Percentiles rank a stretch among this genome's conserved stretches.
phyloP scores from a whole-genome alignment of 2,113 vertebrate species.

The Notothenia rossii region DNA sequence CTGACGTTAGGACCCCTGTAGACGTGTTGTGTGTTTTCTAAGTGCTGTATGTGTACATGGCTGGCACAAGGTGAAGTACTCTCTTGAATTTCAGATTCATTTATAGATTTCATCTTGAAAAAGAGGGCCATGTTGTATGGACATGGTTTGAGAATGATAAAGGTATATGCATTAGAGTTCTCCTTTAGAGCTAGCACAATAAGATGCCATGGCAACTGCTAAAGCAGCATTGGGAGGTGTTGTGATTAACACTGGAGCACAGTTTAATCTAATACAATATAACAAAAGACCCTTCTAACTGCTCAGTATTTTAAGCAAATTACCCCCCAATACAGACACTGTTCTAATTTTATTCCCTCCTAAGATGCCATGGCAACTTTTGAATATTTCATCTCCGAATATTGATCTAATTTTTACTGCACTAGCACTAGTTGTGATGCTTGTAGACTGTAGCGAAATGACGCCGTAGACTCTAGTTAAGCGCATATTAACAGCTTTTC shows the following conservation, averaged over 20 bases:
- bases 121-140: conserved; percentile 86
- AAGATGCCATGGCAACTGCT: conserved; percentile 87
- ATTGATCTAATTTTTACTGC: conserved; percentile 61
- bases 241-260: conserved; percentile 72
- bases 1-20: conserved; percentile 72
- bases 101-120: conserved; percentile 87
- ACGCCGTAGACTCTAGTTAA: conserved; percentile 74
- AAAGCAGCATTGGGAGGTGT: conserved; percentile 74
- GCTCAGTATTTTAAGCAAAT: conserved; percentile 62
- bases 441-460: conserved; percentile 70
- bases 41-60: conserved; percentile 82
- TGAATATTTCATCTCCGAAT: conserved; percentile 76
- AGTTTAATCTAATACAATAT: conserved; percentile 68
- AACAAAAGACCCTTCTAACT: conserved; percentile 58
- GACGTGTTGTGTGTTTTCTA: conserved; percentile 78
- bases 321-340: conserved; percentile 45
- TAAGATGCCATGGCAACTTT: conserved; percentile 85
- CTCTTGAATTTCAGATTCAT: conserved; percentile 87
- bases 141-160: conserved; percentile 87
- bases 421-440: conserved; percentile 78
- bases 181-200: conserved; percentile 80
- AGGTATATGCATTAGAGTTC: conserved; percentile 84
- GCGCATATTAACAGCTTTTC: conserved; percentile 76
- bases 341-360: conserved; percentile 48
- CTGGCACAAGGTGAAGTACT: conserved; percentile 86